Evolutionary conservation across 2,797 vertebrate genomes (phyloP), one percentile per base, ranked within the genome.

Genomic region (Schizopygopsis malacanthus): DNA sequence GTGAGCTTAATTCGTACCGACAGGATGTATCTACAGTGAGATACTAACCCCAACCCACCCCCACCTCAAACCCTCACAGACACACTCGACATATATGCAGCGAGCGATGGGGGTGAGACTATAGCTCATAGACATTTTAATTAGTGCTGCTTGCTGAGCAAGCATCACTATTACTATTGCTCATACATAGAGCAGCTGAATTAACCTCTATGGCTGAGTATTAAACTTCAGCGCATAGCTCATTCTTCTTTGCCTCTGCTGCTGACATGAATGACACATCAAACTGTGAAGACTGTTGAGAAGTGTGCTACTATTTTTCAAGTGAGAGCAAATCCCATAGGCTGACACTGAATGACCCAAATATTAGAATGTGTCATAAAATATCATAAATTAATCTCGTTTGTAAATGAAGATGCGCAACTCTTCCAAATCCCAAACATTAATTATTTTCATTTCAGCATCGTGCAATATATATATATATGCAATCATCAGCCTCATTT

Each of bases 1-100:
- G 70, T 79, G 43, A 86, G 75, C 37, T 47, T 85, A 86, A 90
- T 87, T 79, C 33, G 22, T 82, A 67, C 43, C 33, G 79, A 86
- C 89, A 87, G 80, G 63, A 82, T 79, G 18, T 76, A 85, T 83
- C 87, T 84, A 79, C 39, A 79, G 76, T 71, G n/a, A 70, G 54
- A 86, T 80, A 59, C 39, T 83, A 69, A 69, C 83, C 77, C 73
- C 73, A 43, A 69, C 33, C 20, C 71, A 28, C 20, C 65, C 39
- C 69, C 22, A 61, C 65, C 73, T 82, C 45, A 85, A 90, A 90
- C 88, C 89, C 86, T 88, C 78, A 82, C 80, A 47, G 45, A 82
- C 54, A 82, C 67, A 63, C 52, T 59, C 37, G 4, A 86, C 59
- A 83, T 77, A 71, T 71, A 77, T 59, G 20, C 41, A 41, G 33